Evolutionary conservation across 2,797 vertebrate species (phyloP).

Genomic region (Myiotriccus ornatus): DNA sequence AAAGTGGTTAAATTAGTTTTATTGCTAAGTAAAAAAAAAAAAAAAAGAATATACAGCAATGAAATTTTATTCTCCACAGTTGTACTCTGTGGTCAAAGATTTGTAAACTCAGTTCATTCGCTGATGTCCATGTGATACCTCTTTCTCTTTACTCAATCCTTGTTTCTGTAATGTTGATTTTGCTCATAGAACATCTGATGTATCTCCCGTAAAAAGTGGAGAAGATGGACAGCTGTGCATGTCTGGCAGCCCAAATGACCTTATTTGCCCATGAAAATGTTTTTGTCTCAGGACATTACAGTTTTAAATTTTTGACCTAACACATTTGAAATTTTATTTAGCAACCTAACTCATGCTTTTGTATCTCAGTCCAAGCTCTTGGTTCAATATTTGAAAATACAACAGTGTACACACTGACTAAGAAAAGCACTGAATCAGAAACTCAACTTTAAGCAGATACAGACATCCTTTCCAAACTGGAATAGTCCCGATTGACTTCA

Average conservation of each 20-base stretch:
- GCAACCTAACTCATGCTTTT: background rate
- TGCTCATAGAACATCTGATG: background rate
- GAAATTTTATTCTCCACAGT: background rate
- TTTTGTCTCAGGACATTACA: fast-evolving
- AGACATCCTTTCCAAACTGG: background rate
- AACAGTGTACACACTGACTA: background rate
- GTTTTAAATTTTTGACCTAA: background rate
- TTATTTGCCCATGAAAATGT: background rate
- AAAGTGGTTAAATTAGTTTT: background rate
- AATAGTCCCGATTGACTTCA: background rate
- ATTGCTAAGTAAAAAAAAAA: background rate
- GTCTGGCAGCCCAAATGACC: background rate
- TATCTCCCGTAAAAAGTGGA: background rate
- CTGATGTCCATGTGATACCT: background rate
- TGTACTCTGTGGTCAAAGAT: background rate
- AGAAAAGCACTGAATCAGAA: background rate
- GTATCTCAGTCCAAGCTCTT: background rate
- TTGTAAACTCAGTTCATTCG: background rate
- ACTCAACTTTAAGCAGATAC: background rate
- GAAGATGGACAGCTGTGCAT: background rate
- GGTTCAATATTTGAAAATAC: conserved; percentile 13
- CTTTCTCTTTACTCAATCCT: background rate
- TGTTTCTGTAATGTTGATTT: background rate
- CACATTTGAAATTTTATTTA: background rate
- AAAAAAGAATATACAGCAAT: background rate